phyloP scores from a whole-genome alignment of 2,113 vertebrate genomes.

The Neolamprologus toae region DNA sequence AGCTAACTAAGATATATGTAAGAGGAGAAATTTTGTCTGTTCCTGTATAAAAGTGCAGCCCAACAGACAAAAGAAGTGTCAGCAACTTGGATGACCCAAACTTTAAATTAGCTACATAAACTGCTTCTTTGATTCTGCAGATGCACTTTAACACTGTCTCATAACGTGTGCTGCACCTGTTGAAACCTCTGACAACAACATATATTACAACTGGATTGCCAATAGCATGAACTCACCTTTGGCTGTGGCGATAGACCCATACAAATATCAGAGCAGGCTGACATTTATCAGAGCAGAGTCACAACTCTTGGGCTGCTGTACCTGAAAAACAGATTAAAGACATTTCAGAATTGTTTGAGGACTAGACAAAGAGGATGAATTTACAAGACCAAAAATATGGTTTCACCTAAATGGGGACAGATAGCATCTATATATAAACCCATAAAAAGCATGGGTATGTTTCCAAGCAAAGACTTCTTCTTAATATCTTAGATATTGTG shows the following conservation, averaged over 20 bases:
- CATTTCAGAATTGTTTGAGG: neutral
- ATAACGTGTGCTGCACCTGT: neutral
- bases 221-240: conserved; percentile 45
- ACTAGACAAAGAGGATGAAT: neutral
- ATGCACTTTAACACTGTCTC: neutral
- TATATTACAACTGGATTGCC: neutral
- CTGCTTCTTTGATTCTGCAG: neutral
- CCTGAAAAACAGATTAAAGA: conserved; percentile 31
- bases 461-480: neutral
- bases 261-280: conserved; percentile 48
- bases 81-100: neutral
- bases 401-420: neutral
- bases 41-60: neutral
- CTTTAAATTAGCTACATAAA: neutral
- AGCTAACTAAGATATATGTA: neutral
- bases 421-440: neutral
- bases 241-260: conserved; percentile 55
- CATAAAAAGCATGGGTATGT: neutral
- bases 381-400: neutral
- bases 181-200: neutral
- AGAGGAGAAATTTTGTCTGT: neutral
- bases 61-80: neutral
- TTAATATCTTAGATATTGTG: neutral
- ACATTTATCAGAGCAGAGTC: conserved; percentile 43
- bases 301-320: neutral